These are phyloP conservation scores for Ericerus pela DNA, from an alignment of 1,140 invertebrate genomes.

Conservation along the genomic window DNA sequence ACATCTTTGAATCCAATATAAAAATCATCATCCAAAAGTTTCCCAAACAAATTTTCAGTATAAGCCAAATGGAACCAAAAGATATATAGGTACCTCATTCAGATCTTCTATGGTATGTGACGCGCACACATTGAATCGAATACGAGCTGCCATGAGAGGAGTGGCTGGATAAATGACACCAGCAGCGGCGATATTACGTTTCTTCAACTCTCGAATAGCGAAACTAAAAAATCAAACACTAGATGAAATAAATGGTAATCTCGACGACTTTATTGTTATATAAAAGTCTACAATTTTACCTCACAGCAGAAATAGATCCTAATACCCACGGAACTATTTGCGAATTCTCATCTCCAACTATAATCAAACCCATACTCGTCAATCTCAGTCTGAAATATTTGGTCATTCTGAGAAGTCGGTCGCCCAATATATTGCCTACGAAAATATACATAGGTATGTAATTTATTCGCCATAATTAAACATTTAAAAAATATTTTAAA, in stretches of 20 bases:
- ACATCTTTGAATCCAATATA: no score
- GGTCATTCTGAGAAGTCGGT: conserved; percentile 45
- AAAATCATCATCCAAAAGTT: no score
- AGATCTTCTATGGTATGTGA: conserved; percentile 91
- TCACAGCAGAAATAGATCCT: conserved; percentile 86
- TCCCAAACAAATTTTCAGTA: no score
- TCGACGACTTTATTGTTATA: no score
- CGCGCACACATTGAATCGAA: conserved; percentile 89
- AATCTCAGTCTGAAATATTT: conserved; percentile 74
- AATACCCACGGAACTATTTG: conserved; percentile 91
- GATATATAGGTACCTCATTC: conserved; percentile 49
- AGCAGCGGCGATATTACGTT: conserved; percentile 73
- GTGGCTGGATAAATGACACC: conserved; percentile 97
- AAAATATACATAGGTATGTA: no score
- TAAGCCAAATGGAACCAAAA: conserved; percentile 15
- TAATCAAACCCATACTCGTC: conserved; percentile 82
- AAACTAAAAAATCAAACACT: conserved; percentile 31
- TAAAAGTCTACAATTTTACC: no score
- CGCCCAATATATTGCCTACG: background rate
- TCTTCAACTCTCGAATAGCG: conserved; percentile 69
- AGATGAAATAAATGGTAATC: background rate
- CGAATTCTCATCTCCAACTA: conserved; percentile 87
- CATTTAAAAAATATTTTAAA: no score
- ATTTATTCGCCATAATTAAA: no score
- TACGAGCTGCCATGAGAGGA: conserved; percentile 83